phyloP scores from a whole-genome alignment of 2,113 vertebrate genomes.

The Nothoprocta pentlandii region DNA sequence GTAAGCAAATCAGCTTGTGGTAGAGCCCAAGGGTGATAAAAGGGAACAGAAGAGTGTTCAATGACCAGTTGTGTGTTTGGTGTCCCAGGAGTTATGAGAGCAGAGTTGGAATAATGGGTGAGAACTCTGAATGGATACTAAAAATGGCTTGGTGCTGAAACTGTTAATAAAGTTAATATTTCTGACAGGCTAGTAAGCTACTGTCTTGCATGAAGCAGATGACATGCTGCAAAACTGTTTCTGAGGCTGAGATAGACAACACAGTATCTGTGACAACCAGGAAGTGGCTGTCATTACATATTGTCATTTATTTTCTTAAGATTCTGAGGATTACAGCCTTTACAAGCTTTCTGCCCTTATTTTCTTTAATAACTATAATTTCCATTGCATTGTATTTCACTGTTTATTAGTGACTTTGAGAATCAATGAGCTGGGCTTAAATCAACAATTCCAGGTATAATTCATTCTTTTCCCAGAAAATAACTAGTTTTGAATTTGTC shows the following conservation, averaged over 20 bases:
- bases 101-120: neutral
- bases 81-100: neutral
- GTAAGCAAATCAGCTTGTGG: neutral
- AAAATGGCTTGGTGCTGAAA: neutral
- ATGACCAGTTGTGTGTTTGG: neutral
- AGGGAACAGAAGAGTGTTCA: neutral
- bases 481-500: neutral
- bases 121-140: neutral
- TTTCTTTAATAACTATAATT: neutral
- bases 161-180: neutral
- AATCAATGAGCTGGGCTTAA: neutral
- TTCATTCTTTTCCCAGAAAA: neutral
- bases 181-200: neutral
- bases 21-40: too few species aligned
- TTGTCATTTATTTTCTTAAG: neutral
- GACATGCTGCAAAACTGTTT: neutral
- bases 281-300: neutral
- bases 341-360: neutral
- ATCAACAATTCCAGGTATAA: neutral
- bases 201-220: neutral
- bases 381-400: neutral
- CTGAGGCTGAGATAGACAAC: neutral
- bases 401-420: neutral
- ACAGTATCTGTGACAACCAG: neutral
- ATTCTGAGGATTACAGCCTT: neutral